Base-by-base conservation (phyloP, 2,797 vertebrate species). In the Chelon labrosus region DNA sequence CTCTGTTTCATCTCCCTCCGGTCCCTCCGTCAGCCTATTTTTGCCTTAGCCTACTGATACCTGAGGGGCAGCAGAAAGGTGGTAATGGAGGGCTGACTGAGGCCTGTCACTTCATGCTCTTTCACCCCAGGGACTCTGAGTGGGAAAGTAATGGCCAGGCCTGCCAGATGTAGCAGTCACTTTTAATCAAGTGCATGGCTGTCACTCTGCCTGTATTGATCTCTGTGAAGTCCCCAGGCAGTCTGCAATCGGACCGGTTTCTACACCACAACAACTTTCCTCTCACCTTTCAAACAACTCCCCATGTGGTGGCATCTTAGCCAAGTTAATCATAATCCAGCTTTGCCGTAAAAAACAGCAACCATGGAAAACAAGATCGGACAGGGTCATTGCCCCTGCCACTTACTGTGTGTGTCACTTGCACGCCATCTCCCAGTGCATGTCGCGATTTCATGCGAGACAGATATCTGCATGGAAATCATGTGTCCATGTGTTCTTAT, bases 141-240 rank as follows among this genome's bases (percentile, higher is more conserved):
- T 93, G 93, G 90, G 92, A 94, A 93, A 93, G 93, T 94, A 95
- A 94, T 94, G 93, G 93, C 90, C 79, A 55, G 78, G 87, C 86
- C 91, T 93, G 92, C 92, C 92, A 94, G 94, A 95, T 95, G 94
- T 94, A 94, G 91, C 92, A 89, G 94, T 96, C 93, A 95, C 93
- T 95, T 96, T 95, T 94, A 95, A 95, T 96, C 94, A 94, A 93
- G 92, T 91, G 85, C 87, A 92, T 68, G 65, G 85, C 89, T 94
- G 93, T 95, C 94, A 95, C 85, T 91, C 88, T 70, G 66, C 79
- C 83, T 76, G 80, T 93, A 94, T 94, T 93, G 94, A 95, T 95
- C 94, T 81, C 77, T 66, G 86, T 79, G 79, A 94, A 88, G 87
- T 88, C 91, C 84, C 89, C 64, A 65, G 89, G 90, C 82, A 75